These are phyloP conservation scores for Microplitis manilae DNA, from an alignment of 2,888 invertebrate species.

Conservation along the genomic window DNA sequence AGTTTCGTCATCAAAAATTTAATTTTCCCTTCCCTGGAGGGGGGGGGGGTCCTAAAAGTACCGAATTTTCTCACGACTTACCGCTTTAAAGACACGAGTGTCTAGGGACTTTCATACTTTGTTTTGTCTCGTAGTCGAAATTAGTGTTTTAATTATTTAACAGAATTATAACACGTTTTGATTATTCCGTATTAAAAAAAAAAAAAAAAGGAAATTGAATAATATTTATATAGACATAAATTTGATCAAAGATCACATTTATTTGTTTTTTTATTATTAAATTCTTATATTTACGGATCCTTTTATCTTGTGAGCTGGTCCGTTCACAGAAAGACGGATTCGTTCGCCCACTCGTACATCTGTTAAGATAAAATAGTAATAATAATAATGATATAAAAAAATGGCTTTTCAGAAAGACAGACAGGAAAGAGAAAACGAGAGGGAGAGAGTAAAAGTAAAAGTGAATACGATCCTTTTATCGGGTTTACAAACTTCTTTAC, in stretches of 20 bases:
- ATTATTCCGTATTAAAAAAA: too few species aligned
- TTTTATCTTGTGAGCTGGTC: constrained; percentile 50
- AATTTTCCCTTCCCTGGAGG: too few species aligned
- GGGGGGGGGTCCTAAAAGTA: too few species aligned
- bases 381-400: not conserved
- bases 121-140: too few species aligned
- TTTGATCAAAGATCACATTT: constrained; percentile 26
- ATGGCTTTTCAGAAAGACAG: not conserved
- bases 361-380: constrained; percentile 35
- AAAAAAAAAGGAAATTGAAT: not conserved
- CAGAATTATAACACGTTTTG: too few species aligned
- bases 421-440: constrained; percentile 16
- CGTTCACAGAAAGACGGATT: constrained; percentile 44
- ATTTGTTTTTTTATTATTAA: constrained; percentile 34
- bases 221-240: constrained; percentile 10
- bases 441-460: constrained; percentile 14
- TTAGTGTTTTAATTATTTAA: too few species aligned
- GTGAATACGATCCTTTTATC: constrained; percentile 39
- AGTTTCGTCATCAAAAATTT: too few species aligned
- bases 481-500: constrained; percentile 45
- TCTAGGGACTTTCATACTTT: too few species aligned
- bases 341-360: constrained; percentile 30
- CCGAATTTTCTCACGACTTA: too few species aligned
- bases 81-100: too few species aligned
- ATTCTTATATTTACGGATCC: constrained; percentile 48